Conservation (phyloP, 2,113 vertebrate genomes). For the Alethe diademata region DNA sequence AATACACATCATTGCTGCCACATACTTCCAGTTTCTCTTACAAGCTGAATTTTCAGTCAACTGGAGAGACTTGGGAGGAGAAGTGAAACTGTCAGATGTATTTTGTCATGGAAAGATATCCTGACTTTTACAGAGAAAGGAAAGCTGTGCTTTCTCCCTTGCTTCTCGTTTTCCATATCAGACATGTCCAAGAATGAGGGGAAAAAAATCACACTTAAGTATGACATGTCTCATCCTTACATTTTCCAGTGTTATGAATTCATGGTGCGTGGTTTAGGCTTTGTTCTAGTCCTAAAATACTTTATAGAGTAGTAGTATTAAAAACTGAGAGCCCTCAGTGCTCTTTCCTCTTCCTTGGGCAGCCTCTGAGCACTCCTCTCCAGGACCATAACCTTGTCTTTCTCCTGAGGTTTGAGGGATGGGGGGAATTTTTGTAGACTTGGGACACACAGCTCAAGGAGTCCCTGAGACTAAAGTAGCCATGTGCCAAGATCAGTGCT, state of each 20-base stretch:
- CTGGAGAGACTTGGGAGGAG: background rate
- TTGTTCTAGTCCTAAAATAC: background rate
- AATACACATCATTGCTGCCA: rapidly evolving
- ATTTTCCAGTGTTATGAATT: background rate
- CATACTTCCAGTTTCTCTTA: background rate
- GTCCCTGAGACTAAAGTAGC: background rate
- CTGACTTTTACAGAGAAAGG: background rate
- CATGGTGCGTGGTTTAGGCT: background rate
- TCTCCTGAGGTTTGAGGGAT: background rate
- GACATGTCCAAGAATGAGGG: background rate
- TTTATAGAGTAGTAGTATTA: background rate
- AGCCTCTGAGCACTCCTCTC: background rate
- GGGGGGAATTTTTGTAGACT: background rate
- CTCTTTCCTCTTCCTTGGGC: background rate
- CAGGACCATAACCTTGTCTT: background rate
- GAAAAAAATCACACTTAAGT: background rate
- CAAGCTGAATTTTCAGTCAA: background rate
- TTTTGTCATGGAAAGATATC: background rate
- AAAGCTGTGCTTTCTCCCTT: background rate
- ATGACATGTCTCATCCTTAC: background rate
- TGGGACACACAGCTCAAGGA: background rate
- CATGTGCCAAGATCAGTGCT: background rate
- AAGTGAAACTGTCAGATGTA: background rate
- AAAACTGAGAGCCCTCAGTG: background rate
- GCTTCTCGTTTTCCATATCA: background rate